Evolutionary conservation across 2,113 vertebrate species (phyloP).

Genomic region (Cygnus buccinator): DNA sequence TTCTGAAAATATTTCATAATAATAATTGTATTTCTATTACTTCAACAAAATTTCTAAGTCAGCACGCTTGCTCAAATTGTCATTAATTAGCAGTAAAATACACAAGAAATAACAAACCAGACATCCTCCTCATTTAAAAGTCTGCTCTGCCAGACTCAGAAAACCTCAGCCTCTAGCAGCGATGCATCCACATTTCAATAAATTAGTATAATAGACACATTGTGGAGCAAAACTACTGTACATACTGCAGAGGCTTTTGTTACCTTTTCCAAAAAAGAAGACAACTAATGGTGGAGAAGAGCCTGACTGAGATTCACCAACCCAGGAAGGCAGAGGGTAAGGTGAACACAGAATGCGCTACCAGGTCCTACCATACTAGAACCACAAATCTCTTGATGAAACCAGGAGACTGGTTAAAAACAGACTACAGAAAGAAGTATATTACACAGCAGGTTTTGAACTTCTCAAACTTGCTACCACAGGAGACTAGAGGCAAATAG

Average conservation of each 20-base stretch:
- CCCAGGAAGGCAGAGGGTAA: not conserved
- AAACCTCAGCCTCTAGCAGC: not conserved
- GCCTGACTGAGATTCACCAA: not conserved
- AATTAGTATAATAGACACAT: too few species aligned
- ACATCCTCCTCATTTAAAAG: not conserved
- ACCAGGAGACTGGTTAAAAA: not conserved
- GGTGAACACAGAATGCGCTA: too few species aligned
- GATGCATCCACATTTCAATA: too few species aligned
- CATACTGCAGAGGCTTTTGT: not conserved
- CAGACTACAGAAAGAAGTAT: too few species aligned
- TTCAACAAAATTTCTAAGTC: not conserved
- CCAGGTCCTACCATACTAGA: too few species aligned
- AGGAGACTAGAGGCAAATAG: not conserved
- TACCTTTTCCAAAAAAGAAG: not conserved
- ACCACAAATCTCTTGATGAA: too few species aligned
- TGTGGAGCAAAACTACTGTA: not conserved
- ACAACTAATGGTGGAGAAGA: not conserved
- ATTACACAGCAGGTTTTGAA: not conserved
- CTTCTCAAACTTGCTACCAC: not conserved
- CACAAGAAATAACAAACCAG: not conserved
- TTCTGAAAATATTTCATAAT: not conserved
- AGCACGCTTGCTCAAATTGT: not conserved
- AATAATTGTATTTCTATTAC: not conserved
- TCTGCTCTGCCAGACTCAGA: not conserved
- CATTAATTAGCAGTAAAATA: not conserved